Percentiles rank a stretch among this genome's conserved stretches.
phyloP scores from a whole-genome alignment of 2,113 vertebrate genomes.

The Girardinichthys multiradiatus region DNA sequence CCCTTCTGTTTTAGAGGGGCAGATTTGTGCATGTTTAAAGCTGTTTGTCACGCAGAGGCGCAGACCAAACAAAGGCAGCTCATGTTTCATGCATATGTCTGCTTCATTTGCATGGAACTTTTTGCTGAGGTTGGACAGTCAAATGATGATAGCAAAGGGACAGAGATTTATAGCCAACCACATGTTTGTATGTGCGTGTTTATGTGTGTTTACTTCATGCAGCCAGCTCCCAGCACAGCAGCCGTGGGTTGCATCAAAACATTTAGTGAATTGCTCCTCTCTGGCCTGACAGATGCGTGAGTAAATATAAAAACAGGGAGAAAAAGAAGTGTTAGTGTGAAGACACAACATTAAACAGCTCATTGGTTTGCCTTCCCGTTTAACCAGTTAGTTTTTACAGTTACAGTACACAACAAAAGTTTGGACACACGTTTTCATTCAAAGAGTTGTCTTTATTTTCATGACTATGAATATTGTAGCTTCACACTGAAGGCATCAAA shows the following conservation, averaged over 20 bases:
- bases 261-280: constrained; percentile 16
- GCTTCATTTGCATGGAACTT: constrained; percentile 47
- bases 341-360: background rate
- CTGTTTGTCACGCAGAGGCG: constrained; percentile 4
- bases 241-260: background rate
- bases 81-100: constrained; percentile 13
- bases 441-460: too few relatives aligned
- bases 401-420: too few relatives aligned
- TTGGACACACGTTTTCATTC: too few relatives aligned
- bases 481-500: too few relatives aligned
- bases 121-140: constrained; percentile 27
- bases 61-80: constrained; percentile 43
- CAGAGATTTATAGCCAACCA: constrained; percentile 1
- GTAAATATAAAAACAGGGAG: constrained; percentile 10
- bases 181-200: constrained; percentile 2
- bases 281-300: constrained; percentile 16
- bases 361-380: background rate
- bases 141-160: constrained; percentile 23
- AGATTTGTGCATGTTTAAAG: constrained; percentile 33
- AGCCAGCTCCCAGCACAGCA: constrained; percentile 24
- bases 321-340: background rate
- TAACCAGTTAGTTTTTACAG: constrained; percentile 2
- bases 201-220: constrained; percentile 16
- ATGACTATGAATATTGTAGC: too few relatives aligned
- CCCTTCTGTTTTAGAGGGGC: background rate